phyloP scores from a whole-genome alignment of 1,140 invertebrate species.

The Leptinotarsa undecemlineata region DNA sequence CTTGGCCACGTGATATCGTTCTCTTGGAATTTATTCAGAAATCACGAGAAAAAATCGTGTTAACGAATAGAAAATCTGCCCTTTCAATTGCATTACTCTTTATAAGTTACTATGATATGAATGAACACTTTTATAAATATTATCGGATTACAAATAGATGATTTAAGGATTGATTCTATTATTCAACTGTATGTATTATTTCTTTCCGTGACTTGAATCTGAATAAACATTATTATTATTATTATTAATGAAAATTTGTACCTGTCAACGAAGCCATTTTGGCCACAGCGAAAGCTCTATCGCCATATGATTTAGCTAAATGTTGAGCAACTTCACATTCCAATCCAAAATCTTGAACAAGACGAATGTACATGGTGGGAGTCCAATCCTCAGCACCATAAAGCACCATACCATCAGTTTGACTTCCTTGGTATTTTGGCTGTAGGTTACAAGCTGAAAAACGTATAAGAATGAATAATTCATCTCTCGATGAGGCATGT shows the following conservation, averaged over 20 bases:
- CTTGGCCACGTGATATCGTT: too few relatives aligned
- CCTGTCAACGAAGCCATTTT: constrained; percentile 95
- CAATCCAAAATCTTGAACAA: constrained; percentile 91
- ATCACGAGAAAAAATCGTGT: too few relatives aligned
- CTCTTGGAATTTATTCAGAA: too few relatives aligned
- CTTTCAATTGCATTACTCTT: too few relatives aligned
- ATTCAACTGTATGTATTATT: too few relatives aligned
- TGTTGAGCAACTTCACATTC: constrained; percentile 95
- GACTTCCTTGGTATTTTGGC: constrained; percentile 68
- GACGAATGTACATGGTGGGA: constrained; percentile 95
- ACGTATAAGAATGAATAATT: neutral
- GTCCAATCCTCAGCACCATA: constrained; percentile 97
- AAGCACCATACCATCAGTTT: constrained; percentile 87
- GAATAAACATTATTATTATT: too few relatives aligned
- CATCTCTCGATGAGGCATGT: neutral
- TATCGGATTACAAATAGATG: neutral
- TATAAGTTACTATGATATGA: too few relatives aligned
- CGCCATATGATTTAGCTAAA: constrained; percentile 94
- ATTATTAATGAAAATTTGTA: constrained; percentile 20
- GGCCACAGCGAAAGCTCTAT: constrained; percentile 95
- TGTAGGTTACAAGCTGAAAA: constrained; percentile 69
- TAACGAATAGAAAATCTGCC: too few relatives aligned
- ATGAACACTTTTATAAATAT: neutral
- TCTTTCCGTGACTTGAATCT: too few relatives aligned
- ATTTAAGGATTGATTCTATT: neutral